Percentiles rank a stretch among this genome's conserved stretches.
Conservation (phyloP, 2,888 invertebrate species). For the Epistrophe grossulariae region DNA sequence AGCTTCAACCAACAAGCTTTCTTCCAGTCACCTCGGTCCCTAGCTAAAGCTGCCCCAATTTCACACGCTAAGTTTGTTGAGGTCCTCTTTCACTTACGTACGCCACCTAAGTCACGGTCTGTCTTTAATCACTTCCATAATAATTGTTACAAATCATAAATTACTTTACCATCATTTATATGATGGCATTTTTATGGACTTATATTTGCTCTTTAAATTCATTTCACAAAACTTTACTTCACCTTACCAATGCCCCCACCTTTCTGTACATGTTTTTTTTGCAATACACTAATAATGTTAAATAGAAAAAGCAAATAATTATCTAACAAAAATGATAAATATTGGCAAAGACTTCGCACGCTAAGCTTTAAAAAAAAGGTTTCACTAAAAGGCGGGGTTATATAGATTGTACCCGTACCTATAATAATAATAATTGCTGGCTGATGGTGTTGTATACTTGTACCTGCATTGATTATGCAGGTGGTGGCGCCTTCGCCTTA, state of each 20-base stretch:
- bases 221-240: not conserved
- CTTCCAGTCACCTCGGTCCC: too few relatives aligned
- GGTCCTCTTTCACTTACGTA: too few relatives aligned
- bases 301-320: constrained; percentile 29
- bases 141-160: not conserved
- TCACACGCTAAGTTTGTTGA: too few relatives aligned
- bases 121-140: too few relatives aligned
- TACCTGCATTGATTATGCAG: constrained; percentile 64
- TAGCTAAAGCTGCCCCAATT: too few relatives aligned
- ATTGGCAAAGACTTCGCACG: constrained; percentile 1
- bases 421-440: not conserved
- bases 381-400: constrained; percentile 20
- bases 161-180: too few relatives aligned
- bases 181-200: too few relatives aligned
- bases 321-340: constrained; percentile 29
- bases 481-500: constrained; percentile 60
- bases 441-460: not conserved
- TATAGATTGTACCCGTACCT: not conserved
- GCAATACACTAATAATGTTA: constrained; percentile 7
- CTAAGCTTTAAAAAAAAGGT: constrained; percentile 10
- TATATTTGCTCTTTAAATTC: too few relatives aligned
- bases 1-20: too few relatives aligned
- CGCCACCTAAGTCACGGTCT: too few relatives aligned
- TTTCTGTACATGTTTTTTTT: not conserved
- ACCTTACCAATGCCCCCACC: not conserved